Evolutionary conservation across 2,797 vertebrate species (phyloP).

Genomic region (Odontamblyopus rebecca): DNA sequence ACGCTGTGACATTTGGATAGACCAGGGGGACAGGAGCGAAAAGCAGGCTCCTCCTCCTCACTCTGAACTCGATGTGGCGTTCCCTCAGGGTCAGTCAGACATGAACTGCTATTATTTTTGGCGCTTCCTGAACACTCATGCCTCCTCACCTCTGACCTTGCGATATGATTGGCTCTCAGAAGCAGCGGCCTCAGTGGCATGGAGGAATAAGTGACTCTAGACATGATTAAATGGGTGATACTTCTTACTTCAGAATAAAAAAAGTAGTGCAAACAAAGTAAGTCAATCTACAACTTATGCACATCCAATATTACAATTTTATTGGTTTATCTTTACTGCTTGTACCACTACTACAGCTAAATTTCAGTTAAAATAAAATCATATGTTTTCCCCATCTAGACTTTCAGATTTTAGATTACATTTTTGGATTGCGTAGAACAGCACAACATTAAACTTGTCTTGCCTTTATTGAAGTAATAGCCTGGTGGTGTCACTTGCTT

Average conservation of each 20-base stretch:
- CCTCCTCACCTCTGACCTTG: slow-evolving; percentile 50
- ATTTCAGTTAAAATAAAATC: too few relatives aligned
- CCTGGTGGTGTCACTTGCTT: too few relatives aligned
- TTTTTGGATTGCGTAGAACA: too few relatives aligned
- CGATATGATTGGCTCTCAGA: slow-evolving; percentile 51
- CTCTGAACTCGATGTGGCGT: slow-evolving; percentile 51
- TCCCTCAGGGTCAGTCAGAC: slow-evolving; percentile 39
- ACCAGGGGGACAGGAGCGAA: slow-evolving; percentile 39
- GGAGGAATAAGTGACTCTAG: slow-evolving; percentile 24
- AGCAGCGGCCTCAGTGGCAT: slow-evolving; percentile 22
- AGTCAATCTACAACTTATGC: neutral
- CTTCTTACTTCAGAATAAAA: slow-evolving; percentile 17
- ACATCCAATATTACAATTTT: neutral
- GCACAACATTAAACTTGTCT: too few relatives aligned
- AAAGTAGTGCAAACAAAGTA: neutral
- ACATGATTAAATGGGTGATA: slow-evolving; percentile 4
- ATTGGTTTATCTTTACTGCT: too few relatives aligned
- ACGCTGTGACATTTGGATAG: slow-evolving; percentile 62
- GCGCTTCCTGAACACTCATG: slow-evolving; percentile 39
- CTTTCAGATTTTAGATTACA: too few relatives aligned
- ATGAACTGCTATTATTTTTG: slow-evolving; percentile 42
- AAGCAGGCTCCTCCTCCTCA: slow-evolving; percentile 24
- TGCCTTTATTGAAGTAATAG: too few relatives aligned
- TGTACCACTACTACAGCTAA: too few relatives aligned
- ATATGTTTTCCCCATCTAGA: too few relatives aligned